Percentiles rank a stretch among this genome's conserved stretches.
Conservation (phyloP, 2,888 invertebrate genomes). For the Boloria euphrosyne region DNA sequence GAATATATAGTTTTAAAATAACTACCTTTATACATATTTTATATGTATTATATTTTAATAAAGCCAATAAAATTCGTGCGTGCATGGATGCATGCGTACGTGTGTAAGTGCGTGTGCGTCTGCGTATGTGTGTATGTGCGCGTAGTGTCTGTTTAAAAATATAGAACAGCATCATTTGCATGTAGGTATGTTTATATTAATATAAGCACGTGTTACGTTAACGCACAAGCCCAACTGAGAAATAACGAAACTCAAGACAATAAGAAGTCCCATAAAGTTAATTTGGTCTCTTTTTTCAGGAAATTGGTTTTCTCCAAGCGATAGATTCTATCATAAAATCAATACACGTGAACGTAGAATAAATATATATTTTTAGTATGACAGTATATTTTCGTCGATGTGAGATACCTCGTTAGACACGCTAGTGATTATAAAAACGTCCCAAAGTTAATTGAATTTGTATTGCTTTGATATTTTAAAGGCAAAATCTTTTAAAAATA, state of each 20-base stretch:
- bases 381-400: background rate
- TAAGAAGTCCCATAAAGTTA: background rate
- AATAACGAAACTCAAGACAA: background rate
- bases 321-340: conserved; percentile 8
- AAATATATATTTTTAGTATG: background rate
- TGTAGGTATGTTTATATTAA: too few relatives aligned
- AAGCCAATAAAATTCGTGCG: too few relatives aligned
- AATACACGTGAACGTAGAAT: conserved; percentile 2
- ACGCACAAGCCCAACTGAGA: background rate
- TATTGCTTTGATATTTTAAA: background rate
- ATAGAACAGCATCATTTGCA: too few relatives aligned
- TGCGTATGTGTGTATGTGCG: too few relatives aligned
- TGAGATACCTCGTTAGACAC: background rate
- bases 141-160: too few relatives aligned
- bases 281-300: background rate
- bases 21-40: too few relatives aligned
- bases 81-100: too few relatives aligned
- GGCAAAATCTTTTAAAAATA: too few relatives aligned
- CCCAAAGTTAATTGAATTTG: background rate
- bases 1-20: too few relatives aligned
- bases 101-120: too few relatives aligned
- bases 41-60: too few relatives aligned
- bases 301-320: conserved; percentile 4
- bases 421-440: background rate
- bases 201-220: too few relatives aligned